These are phyloP conservation scores for Thomomys bottae DNA, from an alignment of 2,113 vertebrate species.

Conservation along the genomic window DNA sequence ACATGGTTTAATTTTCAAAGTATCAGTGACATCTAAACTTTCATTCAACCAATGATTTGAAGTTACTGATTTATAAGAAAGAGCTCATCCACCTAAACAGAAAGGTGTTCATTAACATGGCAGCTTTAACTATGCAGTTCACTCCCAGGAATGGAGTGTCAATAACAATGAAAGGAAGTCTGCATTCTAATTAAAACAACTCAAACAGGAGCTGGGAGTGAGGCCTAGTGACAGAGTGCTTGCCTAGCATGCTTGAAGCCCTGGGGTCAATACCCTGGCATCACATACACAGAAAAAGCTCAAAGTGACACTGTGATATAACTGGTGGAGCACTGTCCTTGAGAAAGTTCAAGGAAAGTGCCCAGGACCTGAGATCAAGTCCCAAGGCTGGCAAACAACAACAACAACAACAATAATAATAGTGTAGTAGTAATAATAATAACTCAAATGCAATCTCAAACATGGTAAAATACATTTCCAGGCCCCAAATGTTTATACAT, in stretches of 20 bases:
- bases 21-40: background rate
- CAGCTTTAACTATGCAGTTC: background rate
- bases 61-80: background rate
- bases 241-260: too few relatives aligned
- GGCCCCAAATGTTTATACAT: background rate
- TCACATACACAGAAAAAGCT: too few relatives aligned
- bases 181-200: background rate
- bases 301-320: too few relatives aligned
- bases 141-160: background rate
- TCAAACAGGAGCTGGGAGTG: too few relatives aligned
- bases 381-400: too few relatives aligned
- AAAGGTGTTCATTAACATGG: background rate
- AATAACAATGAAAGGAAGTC: background rate
- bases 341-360: too few relatives aligned
- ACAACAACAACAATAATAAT: too few relatives aligned
- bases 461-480: background rate
- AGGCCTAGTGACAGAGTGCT: too few relatives aligned
- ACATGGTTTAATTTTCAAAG: slow-evolving; percentile 45
- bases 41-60: slow-evolving; percentile 1
- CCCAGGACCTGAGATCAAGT: too few relatives aligned
- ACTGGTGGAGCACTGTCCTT: too few relatives aligned
- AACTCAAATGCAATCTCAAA: background rate
- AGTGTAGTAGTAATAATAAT: background rate
- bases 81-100: background rate
- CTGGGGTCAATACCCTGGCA: too few relatives aligned